Evolutionary conservation across 2,888 invertebrate species (phyloP).

Genomic region (Mactromeris polynyma): DNA sequence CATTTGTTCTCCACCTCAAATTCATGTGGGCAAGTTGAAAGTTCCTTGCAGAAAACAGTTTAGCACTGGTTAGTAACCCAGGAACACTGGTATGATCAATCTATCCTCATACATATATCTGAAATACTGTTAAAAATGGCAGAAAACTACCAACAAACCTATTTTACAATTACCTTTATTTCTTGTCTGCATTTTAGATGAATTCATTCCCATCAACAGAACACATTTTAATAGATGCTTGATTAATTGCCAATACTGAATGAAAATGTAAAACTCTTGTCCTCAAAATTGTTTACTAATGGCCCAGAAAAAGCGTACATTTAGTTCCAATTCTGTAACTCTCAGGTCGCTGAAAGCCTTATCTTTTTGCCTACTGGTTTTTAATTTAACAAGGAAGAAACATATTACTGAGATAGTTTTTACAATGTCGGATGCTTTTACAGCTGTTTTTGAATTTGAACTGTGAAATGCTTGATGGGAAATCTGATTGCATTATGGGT

Average conservation of each 20-base stretch:
- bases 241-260: not conserved
- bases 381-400: not conserved
- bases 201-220: not conserved
- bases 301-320: not conserved
- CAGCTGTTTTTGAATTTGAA: conserved; percentile 22
- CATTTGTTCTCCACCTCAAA: too few relatives aligned
- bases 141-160: not conserved
- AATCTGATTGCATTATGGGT: not conserved
- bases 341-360: not conserved
- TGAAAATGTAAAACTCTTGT: not conserved
- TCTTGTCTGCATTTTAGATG: not conserved
- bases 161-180: not conserved
- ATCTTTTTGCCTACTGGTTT: not conserved
- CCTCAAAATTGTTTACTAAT: not conserved
- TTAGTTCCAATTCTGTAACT: not conserved
- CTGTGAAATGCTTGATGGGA: not conserved
- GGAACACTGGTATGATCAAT: too few relatives aligned
- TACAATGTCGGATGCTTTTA: not conserved
- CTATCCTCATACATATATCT: too few relatives aligned
- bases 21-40: too few relatives aligned
- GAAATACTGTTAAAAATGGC: not conserved
- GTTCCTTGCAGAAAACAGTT: too few relatives aligned
- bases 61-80: too few relatives aligned
- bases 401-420: not conserved
- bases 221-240: not conserved